Base-by-base conservation (phyloP, 2,888 invertebrate species). In the Drosophila mimica region DNA sequence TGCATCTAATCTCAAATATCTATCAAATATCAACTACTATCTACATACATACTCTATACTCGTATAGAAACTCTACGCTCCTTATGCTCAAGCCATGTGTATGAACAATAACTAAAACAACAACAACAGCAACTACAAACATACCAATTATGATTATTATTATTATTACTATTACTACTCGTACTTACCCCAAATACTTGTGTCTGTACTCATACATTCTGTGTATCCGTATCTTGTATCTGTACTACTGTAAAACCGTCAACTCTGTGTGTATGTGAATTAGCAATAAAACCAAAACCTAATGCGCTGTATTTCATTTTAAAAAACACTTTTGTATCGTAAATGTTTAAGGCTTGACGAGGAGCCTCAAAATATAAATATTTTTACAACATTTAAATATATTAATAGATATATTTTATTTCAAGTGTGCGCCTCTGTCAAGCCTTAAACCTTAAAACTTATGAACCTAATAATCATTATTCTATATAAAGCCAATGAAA, bases 191-290 rank as follows among this genome's bases (percentile, higher is more conserved):
- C 64, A 56, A 71, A 83, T 78, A 70, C 56, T 68, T 76, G 73
- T 85, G 70, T 79, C 79, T 81, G 81, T 88, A 82, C 82, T 70
- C 70, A 74, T 67, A 83, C 73, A 67, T 72, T 71, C 80, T 77
- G 56, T 68, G 46, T 54, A 57, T 20, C 15, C 46, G 46, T 46
- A 46, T 51, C 68, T 76, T 79, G 68, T 74, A 75, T 74, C 76
- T 81, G 82, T 86, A 86, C 83, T 77, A 86, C 82, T 87, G 84
- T 84, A 89, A 83, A 81, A 64, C 25, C 76, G 48, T 71, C 63
- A 81, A 82, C 68, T 82, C 72, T 89, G 88, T 85, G 89, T 89
- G 89, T 85, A 85, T 85, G 85, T 88, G 85, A 85, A 89, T 67
- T 85, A 89, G 85, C 78, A 85, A 89, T 85, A 88, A 85, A 85